Base-by-base conservation (phyloP, 2,888 invertebrate genomes). In the Branchellion lobata region DNA sequence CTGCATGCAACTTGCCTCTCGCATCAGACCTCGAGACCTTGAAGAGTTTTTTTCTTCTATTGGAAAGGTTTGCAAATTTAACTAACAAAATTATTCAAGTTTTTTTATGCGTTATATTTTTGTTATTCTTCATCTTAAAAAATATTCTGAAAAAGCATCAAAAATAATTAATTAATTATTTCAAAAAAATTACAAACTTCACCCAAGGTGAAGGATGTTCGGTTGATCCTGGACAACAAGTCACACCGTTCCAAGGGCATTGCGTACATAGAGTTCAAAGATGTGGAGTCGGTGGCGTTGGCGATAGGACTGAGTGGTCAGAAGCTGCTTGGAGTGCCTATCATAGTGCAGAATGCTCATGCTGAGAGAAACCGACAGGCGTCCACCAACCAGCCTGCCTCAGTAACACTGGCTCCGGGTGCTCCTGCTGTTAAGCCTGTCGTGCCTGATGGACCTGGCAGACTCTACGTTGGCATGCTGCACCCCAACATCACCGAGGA, bases 401-500 rank as follows among this genome's bases (percentile, higher is more conserved):
- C 85, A 21, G 73, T 84, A 24, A 82, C 84, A 65, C 34, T 77
- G 18, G 31, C 75, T 31, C 61, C 61, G 24, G 85, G 85, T 71
- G 83, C 83, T 47, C 82, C 78, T 47, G 29, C n/a, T 1, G 29
- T 27, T 21, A n/a, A 53, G 1, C 33, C 61, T 5, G 40, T 27
- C 14, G 34, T n/a, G 8, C 69, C 69, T 5, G 92, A 74, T 2
- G 97, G 98, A 27, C 98, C 98, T 0, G 96, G 98, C 92, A 91
- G 96, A 85, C 89, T 99, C 11, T 98, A 98, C 89, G 96, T 99
- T 79, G 98, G 98, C 40, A 97, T 97, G 27, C 89, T 99, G 79
- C 98, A 99, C 89, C 97, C 96, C 86, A 97, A 98, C 88, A 98
- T 99, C 83, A 96, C 95, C 8, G 98, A 99, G 89, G 98, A 98